These are phyloP conservation scores for Sepioteuthis lessoniana DNA, from an alignment of 2,888 invertebrate species.

Conservation along the genomic window DNA sequence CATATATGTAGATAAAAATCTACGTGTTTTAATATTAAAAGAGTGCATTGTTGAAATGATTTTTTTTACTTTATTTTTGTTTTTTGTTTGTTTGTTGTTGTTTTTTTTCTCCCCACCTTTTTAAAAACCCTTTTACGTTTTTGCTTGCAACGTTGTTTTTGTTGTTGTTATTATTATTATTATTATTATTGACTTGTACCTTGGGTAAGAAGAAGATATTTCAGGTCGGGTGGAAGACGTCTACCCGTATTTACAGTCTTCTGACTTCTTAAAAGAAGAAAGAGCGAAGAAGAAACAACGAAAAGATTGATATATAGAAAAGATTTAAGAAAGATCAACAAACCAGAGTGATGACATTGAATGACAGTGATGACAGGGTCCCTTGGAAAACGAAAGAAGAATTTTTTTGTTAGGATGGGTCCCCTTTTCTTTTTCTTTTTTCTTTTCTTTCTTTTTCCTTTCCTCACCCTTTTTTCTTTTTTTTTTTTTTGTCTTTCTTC, in stretches of 20 bases:
- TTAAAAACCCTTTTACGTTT: too few species aligned
- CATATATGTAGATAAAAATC: background rate
- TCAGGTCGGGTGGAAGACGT: background rate
- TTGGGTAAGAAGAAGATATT: background rate
- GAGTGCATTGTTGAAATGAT: too few species aligned
- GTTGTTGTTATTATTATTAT: background rate
- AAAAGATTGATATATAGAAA: background rate
- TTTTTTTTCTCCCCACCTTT: background rate
- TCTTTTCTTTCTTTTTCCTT: background rate
- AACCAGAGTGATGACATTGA: background rate
- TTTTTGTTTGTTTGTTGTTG: background rate
- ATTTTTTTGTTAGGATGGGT: background rate
- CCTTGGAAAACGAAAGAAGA: background rate
- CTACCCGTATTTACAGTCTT: background rate
- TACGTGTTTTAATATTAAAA: too few species aligned
- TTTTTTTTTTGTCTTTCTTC: background rate
- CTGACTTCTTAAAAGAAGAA: background rate
- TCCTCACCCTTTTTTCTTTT: background rate
- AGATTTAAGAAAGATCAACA: background rate
- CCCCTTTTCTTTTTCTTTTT: background rate
- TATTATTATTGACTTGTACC: background rate
- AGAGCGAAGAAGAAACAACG: background rate
- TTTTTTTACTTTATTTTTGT: background rate
- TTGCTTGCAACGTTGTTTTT: too few species aligned
- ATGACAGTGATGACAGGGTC: background rate